phyloP scores from a whole-genome alignment of 2,888 invertebrate genomes.

The Corbicula japonica region DNA sequence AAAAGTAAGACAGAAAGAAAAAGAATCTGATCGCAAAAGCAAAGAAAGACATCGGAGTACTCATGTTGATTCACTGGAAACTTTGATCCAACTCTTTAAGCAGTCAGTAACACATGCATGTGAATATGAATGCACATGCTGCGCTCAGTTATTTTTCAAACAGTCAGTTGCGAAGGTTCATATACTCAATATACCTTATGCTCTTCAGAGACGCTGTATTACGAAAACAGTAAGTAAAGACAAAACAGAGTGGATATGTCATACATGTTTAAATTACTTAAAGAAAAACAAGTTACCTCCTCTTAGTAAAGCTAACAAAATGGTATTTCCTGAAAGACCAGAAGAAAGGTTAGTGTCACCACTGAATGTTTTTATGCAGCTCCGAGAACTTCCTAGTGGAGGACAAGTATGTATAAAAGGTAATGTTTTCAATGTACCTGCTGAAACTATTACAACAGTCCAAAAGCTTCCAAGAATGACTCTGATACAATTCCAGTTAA shows the following conservation, averaged over 20 bases:
- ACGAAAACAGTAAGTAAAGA: constrained; percentile 11
- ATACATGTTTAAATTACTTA: constrained; percentile 28
- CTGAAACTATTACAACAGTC: constrained; percentile 35
- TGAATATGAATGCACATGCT: constrained; percentile 43
- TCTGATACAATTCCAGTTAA: constrained; percentile 31
- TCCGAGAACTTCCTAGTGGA: constrained; percentile 47
- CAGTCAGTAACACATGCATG: not conserved
- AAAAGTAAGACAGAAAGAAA: too few relatives aligned
- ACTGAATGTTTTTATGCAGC: constrained; percentile 41
- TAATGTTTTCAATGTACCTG: constrained; percentile 54
- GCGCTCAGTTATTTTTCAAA: constrained; percentile 41
- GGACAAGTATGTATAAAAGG: constrained; percentile 41
- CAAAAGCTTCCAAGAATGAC: constrained; percentile 30
- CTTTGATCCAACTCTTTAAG: too few relatives aligned
- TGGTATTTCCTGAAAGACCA: constrained; percentile 43
- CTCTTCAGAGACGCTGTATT: constrained; percentile 15
- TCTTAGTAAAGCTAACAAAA: constrained; percentile 22
- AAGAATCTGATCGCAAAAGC: too few relatives aligned
- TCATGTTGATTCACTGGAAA: too few relatives aligned
- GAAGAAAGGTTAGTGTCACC: constrained; percentile 54
- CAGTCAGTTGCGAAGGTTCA: constrained; percentile 20
- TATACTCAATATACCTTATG: not conserved
- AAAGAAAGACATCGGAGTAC: too few relatives aligned
- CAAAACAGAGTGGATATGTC: constrained; percentile 43
- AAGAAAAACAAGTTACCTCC: constrained; percentile 37